Base-by-base conservation (phyloP, 2,797 vertebrate species). In the Eidolon dupreanum region DNA sequence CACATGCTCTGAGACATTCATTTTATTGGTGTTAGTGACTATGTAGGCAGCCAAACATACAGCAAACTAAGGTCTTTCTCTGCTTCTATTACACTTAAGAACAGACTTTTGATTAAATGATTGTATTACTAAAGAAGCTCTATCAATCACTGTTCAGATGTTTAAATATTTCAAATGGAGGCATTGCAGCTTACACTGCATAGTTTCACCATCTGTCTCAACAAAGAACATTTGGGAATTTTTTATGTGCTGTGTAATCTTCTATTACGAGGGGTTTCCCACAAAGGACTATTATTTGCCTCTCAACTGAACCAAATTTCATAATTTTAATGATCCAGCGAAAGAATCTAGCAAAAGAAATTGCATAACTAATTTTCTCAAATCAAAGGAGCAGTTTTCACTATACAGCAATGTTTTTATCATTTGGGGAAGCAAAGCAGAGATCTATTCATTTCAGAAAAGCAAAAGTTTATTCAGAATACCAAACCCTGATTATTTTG, bases 171-270 rank as follows among this genome's bases (percentile, higher is more conserved):
- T 86, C 53, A 94, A 88, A 88, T 86, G 38, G 73, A 93, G 53
- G 31, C 51, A 38, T 4, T 85, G 51, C 24, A 53, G 28, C 55
- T 88, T 90, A 22, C 51, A 36, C 1, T 83, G 41, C 51, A 84
- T 88, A 79, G 88, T 96, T 95, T 93, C 11, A 89, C 90, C 85
- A 95, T 95, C 96, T 97, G 85, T 90, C 53, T 95, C 90, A 95
- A 91, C 8, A 94, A 93, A 95, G 81, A 94, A 65, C 77, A 88
- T 96, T 97, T 95, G 93, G 63, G 49, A 71, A 92, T 82, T 46
- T 93, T 94, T 93, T 94, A 90, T 82, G 68, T 86, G 73, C 19
- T 63, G 46, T 79, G 46, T 81, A 95, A 88, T 79, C 65, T 90
- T 95, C 78, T 68, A 83, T 94, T 88, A 73, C 43, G 3, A 43